Evolutionary conservation across 2,113 vertebrate species (phyloP), one percentile per base, ranked within the genome.

Genomic region (Sula dactylatra): DNA sequence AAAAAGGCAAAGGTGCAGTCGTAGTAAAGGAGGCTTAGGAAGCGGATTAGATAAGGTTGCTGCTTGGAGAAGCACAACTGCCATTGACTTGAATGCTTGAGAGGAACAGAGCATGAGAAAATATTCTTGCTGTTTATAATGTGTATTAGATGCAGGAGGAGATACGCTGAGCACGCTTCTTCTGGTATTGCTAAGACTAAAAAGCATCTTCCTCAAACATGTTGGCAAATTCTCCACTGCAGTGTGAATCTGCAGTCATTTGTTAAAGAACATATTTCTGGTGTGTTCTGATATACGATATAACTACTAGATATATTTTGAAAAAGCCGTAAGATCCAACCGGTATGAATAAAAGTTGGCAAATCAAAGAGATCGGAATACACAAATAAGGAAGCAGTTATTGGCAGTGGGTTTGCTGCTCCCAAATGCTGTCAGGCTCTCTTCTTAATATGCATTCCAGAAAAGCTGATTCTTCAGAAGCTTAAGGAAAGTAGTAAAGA

Each of bases 361-460:
- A 90, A 88, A 83, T 82, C 24, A 52, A 56, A 77, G 66, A 76
- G 54, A 32, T 62, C 40, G 36, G 27, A 90, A 36, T 81, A 69
- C 70, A 73, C 66, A 70, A 88, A 88, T 88, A 90, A 73, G 45
- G 86, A 83, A 92, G 62, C 49, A 49, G 42, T 77, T 77, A 77
- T n/a, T 95, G 88, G 82, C 91, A 90, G 62, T 59, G n/a, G 34
- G 61, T 92, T 83, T 92, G 34, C 71, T 92, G 10, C 54, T 96
- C 67, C 44, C 36, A 65, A 45, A 62, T 88, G 80, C 24, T 87
- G 8, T 82, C 73, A 82, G 85, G 22, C 73, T 88, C 54, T 82
- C 79, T 80, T 77, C 54, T 90, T 93, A 88, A 77, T 36, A 73
- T 6, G 34, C 49, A 24, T 83, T 94, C 55, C 71, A 70, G 76